These are phyloP conservation scores for Syndactyla subalaris DNA, from an alignment of 2,797 vertebrate species.

Conservation along the genomic window DNA sequence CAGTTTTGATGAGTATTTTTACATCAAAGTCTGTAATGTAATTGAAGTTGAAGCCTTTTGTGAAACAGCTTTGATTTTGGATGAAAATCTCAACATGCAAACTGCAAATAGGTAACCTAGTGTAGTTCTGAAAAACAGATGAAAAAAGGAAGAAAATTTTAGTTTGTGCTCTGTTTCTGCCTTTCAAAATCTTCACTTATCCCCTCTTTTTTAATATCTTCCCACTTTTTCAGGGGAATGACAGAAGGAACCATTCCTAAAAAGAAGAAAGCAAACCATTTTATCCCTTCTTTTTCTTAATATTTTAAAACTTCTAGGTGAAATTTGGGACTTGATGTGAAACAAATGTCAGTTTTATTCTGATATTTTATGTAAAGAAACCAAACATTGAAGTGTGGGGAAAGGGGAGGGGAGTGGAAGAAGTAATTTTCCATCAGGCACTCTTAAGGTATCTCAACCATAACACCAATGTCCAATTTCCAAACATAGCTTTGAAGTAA, in stretches of 20 bases:
- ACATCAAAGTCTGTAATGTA: neutral
- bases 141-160: neutral
- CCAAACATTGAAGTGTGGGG: neutral
- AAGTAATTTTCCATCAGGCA: constrained; percentile 27
- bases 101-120: neutral
- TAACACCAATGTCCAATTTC: neutral
- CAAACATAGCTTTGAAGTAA: neutral
- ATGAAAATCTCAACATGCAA: neutral
- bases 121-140: neutral
- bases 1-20: neutral
- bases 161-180: neutral
- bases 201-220: neutral
- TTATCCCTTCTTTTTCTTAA: neutral
- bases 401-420: neutral
- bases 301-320: neutral
- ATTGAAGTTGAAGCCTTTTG: neutral
- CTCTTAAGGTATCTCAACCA: neutral
- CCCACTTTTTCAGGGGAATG: neutral
- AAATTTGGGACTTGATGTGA: neutral
- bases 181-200: neutral
- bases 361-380: constrained; percentile 24
- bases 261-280: neutral
- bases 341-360: constrained; percentile 15
- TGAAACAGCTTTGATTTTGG: neutral
- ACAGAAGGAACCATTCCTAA: neutral